phyloP scores from a whole-genome alignment of 2,113 vertebrate genomes.

The Mus spicilegus region DNA sequence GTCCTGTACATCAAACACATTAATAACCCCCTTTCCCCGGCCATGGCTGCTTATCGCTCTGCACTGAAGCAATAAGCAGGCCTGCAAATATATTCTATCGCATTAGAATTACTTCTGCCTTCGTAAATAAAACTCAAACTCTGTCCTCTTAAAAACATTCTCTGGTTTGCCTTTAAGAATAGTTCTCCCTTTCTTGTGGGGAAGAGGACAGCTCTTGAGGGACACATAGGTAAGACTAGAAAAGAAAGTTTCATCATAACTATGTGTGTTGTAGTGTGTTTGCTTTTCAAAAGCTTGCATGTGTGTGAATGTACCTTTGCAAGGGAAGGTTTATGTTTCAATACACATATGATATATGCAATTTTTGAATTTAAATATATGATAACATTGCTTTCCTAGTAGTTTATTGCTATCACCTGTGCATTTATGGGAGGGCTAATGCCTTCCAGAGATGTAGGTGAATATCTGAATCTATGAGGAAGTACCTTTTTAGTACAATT shows the following conservation, averaged over 20 bases:
- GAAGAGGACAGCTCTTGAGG: background rate
- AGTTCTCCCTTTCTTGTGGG: background rate
- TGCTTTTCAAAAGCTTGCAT: background rate
- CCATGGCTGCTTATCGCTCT: background rate
- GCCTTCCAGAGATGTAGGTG: background rate
- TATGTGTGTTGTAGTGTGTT: background rate
- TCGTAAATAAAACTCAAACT: background rate
- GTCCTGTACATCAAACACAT: background rate
- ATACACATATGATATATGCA: background rate
- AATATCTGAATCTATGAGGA: background rate
- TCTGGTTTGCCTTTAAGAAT: constrained; percentile 31
- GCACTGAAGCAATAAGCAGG: background rate
- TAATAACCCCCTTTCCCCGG: background rate
- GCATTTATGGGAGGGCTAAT: background rate
- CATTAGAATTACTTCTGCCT: background rate
- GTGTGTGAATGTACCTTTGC: background rate
- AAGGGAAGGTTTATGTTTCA: constrained; percentile 10
- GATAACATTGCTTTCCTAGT: background rate
- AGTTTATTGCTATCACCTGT: background rate
- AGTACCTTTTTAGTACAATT: background rate
- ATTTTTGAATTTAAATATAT: background rate
- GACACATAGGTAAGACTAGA: background rate
- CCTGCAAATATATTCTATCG: background rate
- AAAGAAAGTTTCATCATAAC: background rate
- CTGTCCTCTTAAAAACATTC: constrained; percentile 11